Conservation (phyloP, 2,888 invertebrate species). For the Stegophylla sp. region DNA sequence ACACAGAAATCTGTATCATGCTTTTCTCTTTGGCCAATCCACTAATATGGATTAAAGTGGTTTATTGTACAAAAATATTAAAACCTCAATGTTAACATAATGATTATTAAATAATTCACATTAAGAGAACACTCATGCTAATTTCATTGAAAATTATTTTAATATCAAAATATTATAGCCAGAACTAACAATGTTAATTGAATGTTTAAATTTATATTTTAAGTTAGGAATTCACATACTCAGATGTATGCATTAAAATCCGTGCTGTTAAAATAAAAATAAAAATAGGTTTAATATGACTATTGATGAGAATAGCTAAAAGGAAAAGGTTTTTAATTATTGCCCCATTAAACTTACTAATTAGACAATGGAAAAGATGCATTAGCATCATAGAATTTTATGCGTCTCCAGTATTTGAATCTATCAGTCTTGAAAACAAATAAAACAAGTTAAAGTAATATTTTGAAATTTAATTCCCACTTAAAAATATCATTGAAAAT, state of each 20-base stretch:
- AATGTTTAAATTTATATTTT: constrained; percentile 3
- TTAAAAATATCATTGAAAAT: not conserved
- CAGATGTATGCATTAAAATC: not conserved
- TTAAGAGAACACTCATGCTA: constrained; percentile 16
- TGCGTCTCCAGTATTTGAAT: constrained; percentile 58
- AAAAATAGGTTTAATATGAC: not conserved
- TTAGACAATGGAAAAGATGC: constrained; percentile 58
- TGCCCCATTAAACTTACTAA: constrained; percentile 47
- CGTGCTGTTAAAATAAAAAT: constrained; percentile 46
- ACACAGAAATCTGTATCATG: not conserved
- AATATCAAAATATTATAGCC: not conserved
- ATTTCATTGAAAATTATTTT: not conserved
- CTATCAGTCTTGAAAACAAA: constrained; percentile 57
- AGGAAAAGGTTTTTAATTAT: constrained; percentile 22
- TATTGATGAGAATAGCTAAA: constrained; percentile 11
- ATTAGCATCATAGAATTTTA: constrained; percentile 59
- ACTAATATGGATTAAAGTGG: not conserved
- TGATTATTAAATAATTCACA: not conserved
- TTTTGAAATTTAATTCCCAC: not conserved
- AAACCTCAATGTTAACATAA: not conserved
- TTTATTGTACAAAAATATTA: not conserved
- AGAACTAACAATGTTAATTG: constrained; percentile 21
- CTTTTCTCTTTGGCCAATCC: not conserved
- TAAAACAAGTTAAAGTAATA: constrained; percentile 20
- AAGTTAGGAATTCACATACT: constrained; percentile 1